Evolutionary conservation across 2,113 vertebrate genomes (phyloP), one percentile per base, ranked within the genome.

Genomic region (Macquaria ambigua): DNA sequence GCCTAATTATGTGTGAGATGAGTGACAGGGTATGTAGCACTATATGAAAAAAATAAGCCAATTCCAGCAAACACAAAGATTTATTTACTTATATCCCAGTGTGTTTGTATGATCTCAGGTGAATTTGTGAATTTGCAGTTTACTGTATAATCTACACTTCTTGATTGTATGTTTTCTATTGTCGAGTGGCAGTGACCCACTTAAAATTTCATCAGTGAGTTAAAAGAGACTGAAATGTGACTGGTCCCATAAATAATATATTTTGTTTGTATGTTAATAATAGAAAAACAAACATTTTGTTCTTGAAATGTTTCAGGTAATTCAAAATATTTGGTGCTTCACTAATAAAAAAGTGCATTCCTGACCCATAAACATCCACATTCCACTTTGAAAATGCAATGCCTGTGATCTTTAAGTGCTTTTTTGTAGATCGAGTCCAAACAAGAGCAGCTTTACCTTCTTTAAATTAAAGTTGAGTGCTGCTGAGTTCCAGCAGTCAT

Each of bases 61-160:
- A 23, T 82, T 83, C 39, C 53, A 62, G 37, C 53, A 69, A 79
- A 23, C 66, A 67, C 72, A 43, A 4, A 43, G 6, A 67, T 48
- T 37, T 7, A 58, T 75, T 74, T 18, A 6, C 50, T 43, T 46
- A 52, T 9, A 62, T 58, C 11, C 28, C 11, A 46, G n/a, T 23
- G 4, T 83, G 79, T 62, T 79, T 70, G 31, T 74, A 15, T 59
- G n/a, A 85, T 84, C 90, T 94, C 93, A 93, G 90, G 90, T 89
- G 39, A 88, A 56, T 73, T 50, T 84, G 37, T 68, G 31, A 75
- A 69, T 58, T 48, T 58, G 16, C 43, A 67, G 59, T 76, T 61
- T 73, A 67, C 43, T 85, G 46, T 82, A 11, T 62, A 55, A 79
- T 79, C 61, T 41, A 34, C 37, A 61, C n/a, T 48, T 87, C 23